Percentiles rank a stretch among this genome's conserved stretches.
phyloP scores from a whole-genome alignment of 2,888 invertebrate genomes.

The Meteorus colon region DNA sequence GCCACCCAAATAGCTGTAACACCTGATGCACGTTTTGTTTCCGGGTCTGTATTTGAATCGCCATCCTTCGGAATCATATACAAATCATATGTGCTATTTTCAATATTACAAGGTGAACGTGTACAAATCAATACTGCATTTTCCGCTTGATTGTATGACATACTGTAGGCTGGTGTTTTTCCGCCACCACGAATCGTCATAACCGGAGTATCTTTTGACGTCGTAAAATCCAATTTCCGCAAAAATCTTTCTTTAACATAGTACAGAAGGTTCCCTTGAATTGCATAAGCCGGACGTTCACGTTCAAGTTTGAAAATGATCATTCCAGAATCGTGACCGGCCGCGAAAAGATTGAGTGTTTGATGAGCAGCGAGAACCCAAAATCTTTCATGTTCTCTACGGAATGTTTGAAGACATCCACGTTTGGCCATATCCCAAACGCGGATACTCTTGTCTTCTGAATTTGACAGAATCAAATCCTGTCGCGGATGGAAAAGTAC shows the following conservation, averaged over 20 bases:
- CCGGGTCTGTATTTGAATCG: constrained; percentile 75
- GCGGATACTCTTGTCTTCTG: constrained; percentile 97
- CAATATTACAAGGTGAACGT: constrained; percentile 82
- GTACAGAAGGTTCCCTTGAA: constrained; percentile 93
- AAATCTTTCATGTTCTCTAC: constrained; percentile 96
- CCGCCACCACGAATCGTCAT: constrained; percentile 93
- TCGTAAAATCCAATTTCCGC: constrained; percentile 93
- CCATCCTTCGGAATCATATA: constrained; percentile 89
- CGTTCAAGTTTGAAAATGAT: constrained; percentile 89
- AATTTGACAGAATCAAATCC: constrained; percentile 96
- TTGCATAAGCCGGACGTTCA: constrained; percentile 96
- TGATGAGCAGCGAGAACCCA: constrained; percentile 98
- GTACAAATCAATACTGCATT: constrained; percentile 94
- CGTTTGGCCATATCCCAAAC: constrained; percentile 99
- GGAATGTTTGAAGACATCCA: constrained; percentile 91
- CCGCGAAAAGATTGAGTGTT: constrained; percentile 95
- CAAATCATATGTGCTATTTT: constrained; percentile 95
- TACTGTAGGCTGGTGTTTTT: constrained; percentile 85
- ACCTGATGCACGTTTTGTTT: constrained; percentile 90
- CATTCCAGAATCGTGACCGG: constrained; percentile 99
- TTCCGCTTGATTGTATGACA: constrained; percentile 98
- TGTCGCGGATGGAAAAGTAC: constrained; percentile 97
- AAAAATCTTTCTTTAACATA: constrained; percentile 96
- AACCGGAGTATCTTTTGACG: constrained; percentile 92
- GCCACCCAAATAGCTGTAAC: constrained; percentile 97